Base-by-base conservation (phyloP, 2,797 vertebrate genomes). In the Coregonus suidteri region DNA sequence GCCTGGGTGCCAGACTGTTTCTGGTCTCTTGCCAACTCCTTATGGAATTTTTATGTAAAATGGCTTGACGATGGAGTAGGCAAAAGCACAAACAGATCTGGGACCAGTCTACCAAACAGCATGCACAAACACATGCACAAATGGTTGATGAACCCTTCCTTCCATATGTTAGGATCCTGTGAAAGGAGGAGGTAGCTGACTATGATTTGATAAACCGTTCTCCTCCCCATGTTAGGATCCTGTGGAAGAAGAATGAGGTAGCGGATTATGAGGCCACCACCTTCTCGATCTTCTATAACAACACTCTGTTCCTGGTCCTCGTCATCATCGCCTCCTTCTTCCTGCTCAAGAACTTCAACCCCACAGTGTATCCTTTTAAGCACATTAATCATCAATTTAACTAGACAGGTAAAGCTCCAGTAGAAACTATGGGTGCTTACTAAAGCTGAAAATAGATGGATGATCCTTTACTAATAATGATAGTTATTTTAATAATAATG, bases 231-330 rank as follows among this genome's bases (percentile, higher is more conserved):
- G 13, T 4, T 78, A 99, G 98, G 90, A 99, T 99, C 91, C 91
- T 99, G 82, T 99, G 98, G 98, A 99, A 99, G 93, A 99, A 99
- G 92, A 99, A 99, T 0, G 98, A 99, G 92, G 98, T 99, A 1
- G 98, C 98, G 0, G 98, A 99, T 84, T 99, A 99, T 0, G 98
- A 99, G 90, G 98, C 98, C 16, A 99, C 98, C 65, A 99, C 98
- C 65, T 99, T 99, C 90, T 99, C 98, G 85, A 99, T 99, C 94
- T 99, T 99, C 90, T 99, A 99, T 91, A 99, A 99, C 92, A 99
- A 99, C 88, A 98, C 97, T 0, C 94, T 99, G 6, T 99, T 99
- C 87, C 94, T 99, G 81, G 95, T 99, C 51, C 92, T 99, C 75
- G 96, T 99, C 89, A 97, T 99, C 83, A 67, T 99, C 0, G 97